Evolutionary conservation across 2,888 invertebrate genomes (phyloP), one percentile per base, ranked within the genome.

Genomic region (Drosophila subsilvestris): DNA sequence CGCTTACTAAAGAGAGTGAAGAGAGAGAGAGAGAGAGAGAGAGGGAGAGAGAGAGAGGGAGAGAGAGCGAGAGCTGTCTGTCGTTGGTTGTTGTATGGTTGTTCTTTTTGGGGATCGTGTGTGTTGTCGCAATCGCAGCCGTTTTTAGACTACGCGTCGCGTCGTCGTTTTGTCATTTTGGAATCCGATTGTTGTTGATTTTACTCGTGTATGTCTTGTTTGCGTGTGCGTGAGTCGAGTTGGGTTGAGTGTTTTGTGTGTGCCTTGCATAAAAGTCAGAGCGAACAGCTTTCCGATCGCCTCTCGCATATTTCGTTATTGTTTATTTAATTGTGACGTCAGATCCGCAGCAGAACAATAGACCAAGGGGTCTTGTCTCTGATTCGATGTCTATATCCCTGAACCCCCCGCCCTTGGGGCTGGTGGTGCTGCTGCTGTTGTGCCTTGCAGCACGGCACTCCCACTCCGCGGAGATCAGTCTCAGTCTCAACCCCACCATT

Each of bases 251-350:
- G 32, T 5, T 1, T 12, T 63, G 69, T 55, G 71, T 37, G 66
- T 70, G 51, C 60, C 60, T 57, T 48, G 58, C 63, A 59, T 65
- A 67, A 75, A 75, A 55, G 55, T 62, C 67, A 63, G 65, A 69
- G 61, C 27, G 50, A 54, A 45, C 56, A 42, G 37, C 25, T 1
- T 3, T 22, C 45, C 62, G 49, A 65, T 65, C 48, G 74, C 37
- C 37, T 56, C 51, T 51, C 42, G 29, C 53, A 49, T 69, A 54
- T 53, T 50, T 65, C n/a, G n/a, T n/a, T 74, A 8, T 17, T 73
- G 37, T 81, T 76, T 80, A 76, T 76, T 84, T 82, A 76, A 73
- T 69, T 66, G 87, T 82, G 82, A 86, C 82, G 82, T 86, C 82
- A 82, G 58, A 45, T 27, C 27, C 32, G 50, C 42, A 14, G 29